Conservation (phyloP, 2,797 vertebrate genomes). For the Amazona finschi region DNA sequence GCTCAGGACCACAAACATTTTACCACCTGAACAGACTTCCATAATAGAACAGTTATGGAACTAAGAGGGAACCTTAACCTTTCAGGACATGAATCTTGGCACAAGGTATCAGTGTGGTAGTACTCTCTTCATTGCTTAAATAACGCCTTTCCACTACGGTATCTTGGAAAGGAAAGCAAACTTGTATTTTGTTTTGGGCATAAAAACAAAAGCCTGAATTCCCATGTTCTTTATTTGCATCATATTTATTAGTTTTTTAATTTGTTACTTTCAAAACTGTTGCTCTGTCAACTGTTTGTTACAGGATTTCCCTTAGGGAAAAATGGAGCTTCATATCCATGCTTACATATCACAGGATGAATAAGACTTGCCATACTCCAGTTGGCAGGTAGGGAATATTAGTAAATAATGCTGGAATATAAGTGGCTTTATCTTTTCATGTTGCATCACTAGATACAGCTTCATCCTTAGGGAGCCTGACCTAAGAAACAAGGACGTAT, state of each 20-base stretch:
- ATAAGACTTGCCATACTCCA: constrained; percentile 17
- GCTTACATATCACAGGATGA: constrained; percentile 24
- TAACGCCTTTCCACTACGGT: background rate
- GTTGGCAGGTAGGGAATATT: constrained; percentile 42
- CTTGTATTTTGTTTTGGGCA: background rate
- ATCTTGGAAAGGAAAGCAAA: background rate
- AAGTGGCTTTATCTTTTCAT: constrained; percentile 53
- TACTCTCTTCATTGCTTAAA: background rate
- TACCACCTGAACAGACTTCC: background rate
- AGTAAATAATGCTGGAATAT: constrained; percentile 32
- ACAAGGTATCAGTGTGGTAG: background rate
- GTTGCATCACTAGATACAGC: constrained; percentile 23
- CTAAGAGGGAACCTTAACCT: background rate
- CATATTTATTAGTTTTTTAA: constrained; percentile 56
- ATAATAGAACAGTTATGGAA: background rate
- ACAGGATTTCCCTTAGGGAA: constrained; percentile 49
- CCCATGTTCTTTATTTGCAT: background rate
- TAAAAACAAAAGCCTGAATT: background rate
- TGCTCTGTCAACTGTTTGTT: constrained; percentile 43
- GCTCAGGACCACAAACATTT: background rate
- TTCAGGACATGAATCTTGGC: background rate
- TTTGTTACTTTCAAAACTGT: constrained; percentile 35
- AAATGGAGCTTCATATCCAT: constrained; percentile 30
- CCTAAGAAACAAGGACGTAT: constrained; percentile 43
- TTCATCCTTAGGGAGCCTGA: constrained; percentile 36